Percentiles rank a stretch among this genome's conserved stretches.
Conservation (phyloP, 2,113 vertebrate species). For the Lophius piscatorius region DNA sequence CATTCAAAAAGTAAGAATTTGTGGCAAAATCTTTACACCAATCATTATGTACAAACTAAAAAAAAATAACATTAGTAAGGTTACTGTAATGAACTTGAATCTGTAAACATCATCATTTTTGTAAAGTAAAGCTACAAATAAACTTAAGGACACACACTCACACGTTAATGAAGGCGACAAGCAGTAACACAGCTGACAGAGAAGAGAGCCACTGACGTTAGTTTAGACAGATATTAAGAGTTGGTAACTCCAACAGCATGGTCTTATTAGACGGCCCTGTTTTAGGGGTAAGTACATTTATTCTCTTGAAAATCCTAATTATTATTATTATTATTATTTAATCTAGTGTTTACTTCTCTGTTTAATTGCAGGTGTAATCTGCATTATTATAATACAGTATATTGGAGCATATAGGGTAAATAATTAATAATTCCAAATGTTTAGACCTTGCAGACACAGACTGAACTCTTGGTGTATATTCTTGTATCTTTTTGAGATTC, state of each 20-base stretch:
- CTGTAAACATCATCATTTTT: no score
- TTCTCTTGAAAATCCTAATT: not conserved
- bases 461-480: no score
- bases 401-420: no score
- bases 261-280: conserved; percentile 24
- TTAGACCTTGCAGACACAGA: no score
- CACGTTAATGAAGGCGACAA: not conserved
- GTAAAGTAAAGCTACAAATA: not conserved
- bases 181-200: conserved; percentile 11
- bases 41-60: not conserved
- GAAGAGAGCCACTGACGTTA: conserved; percentile 67
- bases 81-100: no score
- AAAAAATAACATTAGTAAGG: not conserved
- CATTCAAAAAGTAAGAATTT: no score
- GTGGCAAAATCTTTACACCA: no score
- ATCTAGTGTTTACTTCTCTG: not conserved
- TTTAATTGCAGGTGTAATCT: not conserved
- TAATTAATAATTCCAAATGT: no score
- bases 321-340: not conserved
- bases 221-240: conserved; percentile 34
- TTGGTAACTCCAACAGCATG: conserved; percentile 51
- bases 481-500: no score
- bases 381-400: no score
- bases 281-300: conserved; percentile 49
- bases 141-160: not conserved